Percentiles rank a stretch among this genome's conserved stretches.
phyloP scores from a whole-genome alignment of 2,113 vertebrate genomes.

The Python bivittatus region DNA sequence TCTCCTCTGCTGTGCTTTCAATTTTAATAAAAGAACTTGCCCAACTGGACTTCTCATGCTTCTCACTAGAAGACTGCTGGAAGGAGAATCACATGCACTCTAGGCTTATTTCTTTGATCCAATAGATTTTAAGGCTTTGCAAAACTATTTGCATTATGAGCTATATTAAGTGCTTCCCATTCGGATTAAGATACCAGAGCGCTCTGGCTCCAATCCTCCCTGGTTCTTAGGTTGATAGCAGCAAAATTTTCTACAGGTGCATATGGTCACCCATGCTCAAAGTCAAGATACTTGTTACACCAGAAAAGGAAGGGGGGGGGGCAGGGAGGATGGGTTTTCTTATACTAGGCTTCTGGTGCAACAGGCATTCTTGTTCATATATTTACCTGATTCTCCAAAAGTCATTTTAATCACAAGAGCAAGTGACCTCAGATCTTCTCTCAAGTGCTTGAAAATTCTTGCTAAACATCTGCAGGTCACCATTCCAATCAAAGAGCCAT shows the following conservation, averaged over 20 bases:
- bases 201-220: neutral
- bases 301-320: neutral
- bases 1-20: neutral
- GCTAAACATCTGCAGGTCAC: neutral
- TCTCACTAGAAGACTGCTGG: neutral
- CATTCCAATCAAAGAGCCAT: neutral
- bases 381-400: neutral
- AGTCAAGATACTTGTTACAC: neutral
- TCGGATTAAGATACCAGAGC: neutral
- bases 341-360: neutral
- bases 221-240: neutral
- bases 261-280: neutral
- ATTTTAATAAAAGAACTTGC: conserved; percentile 19
- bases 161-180: neutral
- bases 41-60: neutral
- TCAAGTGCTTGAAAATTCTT: conserved; percentile 5
- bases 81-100: neutral
- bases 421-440: neutral
- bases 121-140: conserved; percentile 2
- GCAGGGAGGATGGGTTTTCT: neutral
- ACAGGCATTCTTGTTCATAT: neutral
- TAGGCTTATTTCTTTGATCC: conserved; percentile 4
- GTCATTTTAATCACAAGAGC: neutral
- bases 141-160: conserved; percentile 1
- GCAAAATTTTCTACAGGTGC: neutral